Evolutionary conservation across 2,888 invertebrate species (phyloP), one percentile per base, ranked within the genome.

Genomic region (Congeria kusceri): DNA sequence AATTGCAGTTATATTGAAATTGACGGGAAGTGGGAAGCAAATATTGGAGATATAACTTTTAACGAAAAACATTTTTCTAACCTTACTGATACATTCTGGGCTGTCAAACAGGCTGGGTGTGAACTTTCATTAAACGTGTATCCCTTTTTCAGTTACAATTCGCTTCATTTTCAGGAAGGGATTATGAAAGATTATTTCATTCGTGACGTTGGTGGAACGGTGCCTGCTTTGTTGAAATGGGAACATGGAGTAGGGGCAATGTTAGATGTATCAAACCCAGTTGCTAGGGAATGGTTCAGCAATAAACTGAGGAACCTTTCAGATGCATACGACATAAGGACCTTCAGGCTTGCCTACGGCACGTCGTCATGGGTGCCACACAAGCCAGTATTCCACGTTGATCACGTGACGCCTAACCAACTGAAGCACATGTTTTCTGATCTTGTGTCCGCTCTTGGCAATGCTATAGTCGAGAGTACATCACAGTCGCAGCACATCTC

Each of bases 251-350:
- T 89, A 0, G 90, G 95, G 0, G 84, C 97, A 9, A 97, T 98
- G 81, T 96, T 98, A 76, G 98, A 99, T 91, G 95, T 98, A 7
- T 98, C 98, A 0, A 97, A 97, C 84, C 96, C 96, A 86, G 95
- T 95, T 53, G 96, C 97, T 0, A 94, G 71, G 11, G 95, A 96
- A 0, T 98, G 98, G 98, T 94, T 90, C 75, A 85, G 74, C 11
- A 44, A 95, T 95, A 96, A 97, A 91, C 94, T 98, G 3, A 95
- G 96, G 87, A 94, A 94, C 0, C 83, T 98, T 0, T 94, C 95
- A 82, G 93, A 94, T 0, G 94, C 95, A 11, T 95, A 95, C 86
- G 95, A 96, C 70, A 96, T 98, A 5, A 96, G 97, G 90, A 96
- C 97, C 0, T 97, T 97, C 93, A 97, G 97, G 93, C 97, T 97